Evolutionary conservation across 2,888 invertebrate species (phyloP).

Genomic region (Galerucella pusilla): DNA sequence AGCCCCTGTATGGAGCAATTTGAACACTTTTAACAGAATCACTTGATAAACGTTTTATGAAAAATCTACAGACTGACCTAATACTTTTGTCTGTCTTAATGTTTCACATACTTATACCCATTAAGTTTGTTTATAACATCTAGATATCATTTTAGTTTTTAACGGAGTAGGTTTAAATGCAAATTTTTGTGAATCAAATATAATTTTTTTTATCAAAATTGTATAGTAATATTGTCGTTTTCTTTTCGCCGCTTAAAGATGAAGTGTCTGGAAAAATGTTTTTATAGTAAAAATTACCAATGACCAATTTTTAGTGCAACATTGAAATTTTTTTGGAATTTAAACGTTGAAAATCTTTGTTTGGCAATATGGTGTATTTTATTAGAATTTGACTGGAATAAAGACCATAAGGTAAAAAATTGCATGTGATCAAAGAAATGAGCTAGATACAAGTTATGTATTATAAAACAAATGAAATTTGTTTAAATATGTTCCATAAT

Average conservation of each 20-base stretch:
- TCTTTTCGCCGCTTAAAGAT: constrained; percentile 31
- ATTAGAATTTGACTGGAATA: too few relatives aligned
- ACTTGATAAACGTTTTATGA: background rate
- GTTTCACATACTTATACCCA: constrained; percentile 46
- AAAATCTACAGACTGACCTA: constrained; percentile 5
- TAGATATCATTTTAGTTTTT: constrained; percentile 42
- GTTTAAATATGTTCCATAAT: too few relatives aligned
- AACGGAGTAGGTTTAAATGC: constrained; percentile 49
- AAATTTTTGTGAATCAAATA: constrained; percentile 51
- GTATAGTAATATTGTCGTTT: constrained; percentile 40
- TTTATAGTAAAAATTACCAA: background rate
- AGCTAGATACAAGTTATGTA: too few relatives aligned
- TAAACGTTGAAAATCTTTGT: too few relatives aligned
- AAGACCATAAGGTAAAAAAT: too few relatives aligned
- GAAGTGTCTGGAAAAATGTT: constrained; percentile 30
- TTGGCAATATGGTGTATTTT: too few relatives aligned
- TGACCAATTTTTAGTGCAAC: background rate
- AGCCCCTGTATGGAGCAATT: background rate
- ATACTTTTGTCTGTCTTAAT: constrained; percentile 48
- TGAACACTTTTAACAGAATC: background rate
- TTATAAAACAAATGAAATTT: too few relatives aligned
- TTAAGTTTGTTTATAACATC: constrained; percentile 51
- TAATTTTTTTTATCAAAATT: constrained; percentile 44
- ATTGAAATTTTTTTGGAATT: background rate
- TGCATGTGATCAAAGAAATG: too few relatives aligned